Percentiles rank a stretch among this genome's conserved stretches.
phyloP scores from a whole-genome alignment of 1,140 invertebrate species.

The Chironomus striatipennis region DNA sequence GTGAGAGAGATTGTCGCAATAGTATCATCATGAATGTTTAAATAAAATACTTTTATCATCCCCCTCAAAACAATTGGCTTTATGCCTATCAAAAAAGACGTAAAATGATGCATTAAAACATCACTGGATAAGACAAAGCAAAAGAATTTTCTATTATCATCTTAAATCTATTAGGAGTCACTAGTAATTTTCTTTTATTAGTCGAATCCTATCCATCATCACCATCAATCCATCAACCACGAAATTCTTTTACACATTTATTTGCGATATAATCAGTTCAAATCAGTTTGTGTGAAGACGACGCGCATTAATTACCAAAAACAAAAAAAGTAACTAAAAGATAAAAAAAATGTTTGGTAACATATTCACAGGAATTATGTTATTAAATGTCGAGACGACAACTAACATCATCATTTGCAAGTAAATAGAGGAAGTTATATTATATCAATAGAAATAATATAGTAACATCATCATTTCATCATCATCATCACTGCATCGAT shows the following conservation, averaged over 20 bases:
- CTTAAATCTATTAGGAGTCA: too few relatives aligned
- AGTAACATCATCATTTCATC: not conserved
- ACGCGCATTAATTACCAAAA: not conserved
- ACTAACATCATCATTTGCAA: not conserved
- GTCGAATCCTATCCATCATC: too few relatives aligned
- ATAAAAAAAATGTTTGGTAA: not conserved
- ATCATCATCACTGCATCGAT: constrained; percentile 5
- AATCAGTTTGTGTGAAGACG: too few relatives aligned
- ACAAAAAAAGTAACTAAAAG: too few relatives aligned
- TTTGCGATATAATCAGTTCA: too few relatives aligned
- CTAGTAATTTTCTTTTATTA: too few relatives aligned
- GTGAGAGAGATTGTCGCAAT: constrained; percentile 4
- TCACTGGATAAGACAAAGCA: too few relatives aligned
- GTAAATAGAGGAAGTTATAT: constrained; percentile 1
- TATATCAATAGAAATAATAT: not conserved
- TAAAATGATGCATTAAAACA: not conserved
- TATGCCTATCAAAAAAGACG: not conserved
- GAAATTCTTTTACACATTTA: too few relatives aligned
- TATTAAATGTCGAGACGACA: constrained; percentile 1
- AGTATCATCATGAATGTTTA: not conserved
- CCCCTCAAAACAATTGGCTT: not conserved
- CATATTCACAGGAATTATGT: constrained; percentile 20
- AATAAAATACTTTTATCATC: not conserved
- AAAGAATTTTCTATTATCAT: too few relatives aligned
- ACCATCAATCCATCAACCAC: too few relatives aligned